A percentile compares a stretch with the other conserved stretches of the same genome.
These are phyloP conservation scores for Micronisus gabar DNA, from an alignment of 2,113 vertebrate species.

Conservation along the genomic window DNA sequence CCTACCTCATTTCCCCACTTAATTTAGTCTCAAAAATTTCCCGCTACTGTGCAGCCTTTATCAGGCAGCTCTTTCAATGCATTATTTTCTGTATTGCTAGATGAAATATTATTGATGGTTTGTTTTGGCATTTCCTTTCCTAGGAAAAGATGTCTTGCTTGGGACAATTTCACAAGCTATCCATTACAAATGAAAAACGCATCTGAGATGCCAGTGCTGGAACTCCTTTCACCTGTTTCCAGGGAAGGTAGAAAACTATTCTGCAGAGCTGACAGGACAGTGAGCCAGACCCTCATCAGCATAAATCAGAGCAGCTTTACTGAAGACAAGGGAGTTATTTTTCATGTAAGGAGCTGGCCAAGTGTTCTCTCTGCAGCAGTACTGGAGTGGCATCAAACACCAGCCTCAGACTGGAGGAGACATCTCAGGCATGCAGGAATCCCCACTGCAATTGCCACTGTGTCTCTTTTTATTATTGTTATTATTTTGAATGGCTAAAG, in stretches of 20 bases:
- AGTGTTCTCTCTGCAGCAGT: background rate
- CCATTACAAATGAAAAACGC: background rate
- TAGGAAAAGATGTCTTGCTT: background rate
- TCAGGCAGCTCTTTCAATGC: background rate
- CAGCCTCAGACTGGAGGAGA: background rate
- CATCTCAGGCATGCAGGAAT: background rate
- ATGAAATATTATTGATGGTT: constrained; percentile 8
- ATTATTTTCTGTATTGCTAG: background rate
- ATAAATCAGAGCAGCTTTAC: constrained; percentile 1
- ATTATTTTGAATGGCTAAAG: background rate
- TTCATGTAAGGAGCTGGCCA: background rate
- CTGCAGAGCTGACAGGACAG: background rate
- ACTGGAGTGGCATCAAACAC: background rate
- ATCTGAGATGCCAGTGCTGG: background rate
- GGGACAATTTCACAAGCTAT: constrained; percentile 18
- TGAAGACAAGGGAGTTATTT: background rate
- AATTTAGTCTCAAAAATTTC: background rate
- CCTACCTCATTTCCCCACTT: background rate
- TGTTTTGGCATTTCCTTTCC: background rate
- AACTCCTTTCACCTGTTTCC: background rate
- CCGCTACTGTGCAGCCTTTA: background rate
- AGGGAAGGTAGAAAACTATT: background rate
- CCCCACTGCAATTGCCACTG: background rate
- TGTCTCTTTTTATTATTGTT: background rate
- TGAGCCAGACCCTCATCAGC: background rate